Evolutionary conservation across 2,113 vertebrate species (phyloP), one percentile per base, ranked within the genome.

Genomic region (Morone chrysops): DNA sequence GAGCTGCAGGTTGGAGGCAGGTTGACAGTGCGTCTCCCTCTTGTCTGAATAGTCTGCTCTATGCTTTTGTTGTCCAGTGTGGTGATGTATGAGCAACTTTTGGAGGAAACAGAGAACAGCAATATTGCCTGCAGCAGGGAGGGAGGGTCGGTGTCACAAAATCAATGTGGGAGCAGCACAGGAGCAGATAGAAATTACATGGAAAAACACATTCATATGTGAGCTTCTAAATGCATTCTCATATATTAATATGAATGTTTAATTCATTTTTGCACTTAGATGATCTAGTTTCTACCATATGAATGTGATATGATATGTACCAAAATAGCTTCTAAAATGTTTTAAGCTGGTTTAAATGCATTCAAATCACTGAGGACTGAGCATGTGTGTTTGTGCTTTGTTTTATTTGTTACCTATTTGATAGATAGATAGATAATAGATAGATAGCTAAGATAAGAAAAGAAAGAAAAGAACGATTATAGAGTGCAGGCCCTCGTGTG

Each of bases 61-160:
- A 20, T 18, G 75, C 77, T 47, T n/a, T 25, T 77, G 59, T 70
- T 77, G 80, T 72, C 62, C 66, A 51, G 1, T 59, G n/a, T 18
- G 20, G 65, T 89, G 87, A 92, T 87, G 72, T 83, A 88, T 78
- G 81, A 70, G 73, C 43, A 89, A 80, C 75, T 86, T 87, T 75
- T 47, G 20, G 25, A 84, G 78, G 75, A 86, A 87, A 81, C 70
- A 50, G 57, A 61, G 83, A 79, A 62, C 76, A 78, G 71, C 68
- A 74, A 66, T 84, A 79, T 85, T 36, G 81, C 89, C 79, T 72
- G 60, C 80, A 89, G 90, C 90, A 36, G 43, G 71, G 68, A 80
- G 74, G 75, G 77, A 83, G 80, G 72, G 83, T 62, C 70, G 3
- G 80, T 87, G 83, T 89, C 90, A 90, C 73, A 82, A 86, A 89